These are phyloP conservation scores for Allobates femoralis DNA, from an alignment of 2,797 vertebrate species.

Conservation along the genomic window DNA sequence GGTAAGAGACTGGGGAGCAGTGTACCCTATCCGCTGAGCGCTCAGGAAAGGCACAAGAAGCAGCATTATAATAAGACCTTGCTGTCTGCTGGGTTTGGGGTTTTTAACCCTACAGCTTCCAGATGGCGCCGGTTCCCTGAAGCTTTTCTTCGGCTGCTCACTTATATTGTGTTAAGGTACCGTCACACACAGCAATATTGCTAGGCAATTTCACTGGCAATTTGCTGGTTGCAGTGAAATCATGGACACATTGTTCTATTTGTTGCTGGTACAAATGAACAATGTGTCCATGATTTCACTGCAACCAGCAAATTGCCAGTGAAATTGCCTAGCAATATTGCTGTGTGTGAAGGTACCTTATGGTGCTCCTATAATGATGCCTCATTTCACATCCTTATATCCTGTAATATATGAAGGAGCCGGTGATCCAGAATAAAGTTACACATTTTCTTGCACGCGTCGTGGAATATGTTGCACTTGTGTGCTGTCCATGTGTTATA, in stretches of 20 bases:
- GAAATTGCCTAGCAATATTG: no score
- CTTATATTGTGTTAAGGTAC: background rate
- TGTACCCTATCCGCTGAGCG: background rate
- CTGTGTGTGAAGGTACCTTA: no score
- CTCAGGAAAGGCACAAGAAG: background rate
- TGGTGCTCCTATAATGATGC: no score
- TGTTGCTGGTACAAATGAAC: no score
- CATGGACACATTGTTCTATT: no score
- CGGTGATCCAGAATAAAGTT: background rate
- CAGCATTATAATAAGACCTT: background rate
- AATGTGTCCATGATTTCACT: no score
- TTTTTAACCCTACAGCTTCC: background rate
- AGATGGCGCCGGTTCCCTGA: background rate
- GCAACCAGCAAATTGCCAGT: no score
- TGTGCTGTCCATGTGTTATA: background rate
- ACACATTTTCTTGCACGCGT: background rate
- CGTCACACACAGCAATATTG: no score
- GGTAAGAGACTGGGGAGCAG: conserved; percentile 11
- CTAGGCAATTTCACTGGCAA: no score
- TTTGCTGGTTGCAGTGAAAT: no score
- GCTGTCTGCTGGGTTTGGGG: background rate
- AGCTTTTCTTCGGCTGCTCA: no score
- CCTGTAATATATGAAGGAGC: background rate
- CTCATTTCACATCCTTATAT: background rate
- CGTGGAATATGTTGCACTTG: background rate